A percentile compares a stretch with the other conserved stretches of the same genome.
Conservation (phyloP, 2,113 vertebrate genomes). For the Meleagris gallopavo region DNA sequence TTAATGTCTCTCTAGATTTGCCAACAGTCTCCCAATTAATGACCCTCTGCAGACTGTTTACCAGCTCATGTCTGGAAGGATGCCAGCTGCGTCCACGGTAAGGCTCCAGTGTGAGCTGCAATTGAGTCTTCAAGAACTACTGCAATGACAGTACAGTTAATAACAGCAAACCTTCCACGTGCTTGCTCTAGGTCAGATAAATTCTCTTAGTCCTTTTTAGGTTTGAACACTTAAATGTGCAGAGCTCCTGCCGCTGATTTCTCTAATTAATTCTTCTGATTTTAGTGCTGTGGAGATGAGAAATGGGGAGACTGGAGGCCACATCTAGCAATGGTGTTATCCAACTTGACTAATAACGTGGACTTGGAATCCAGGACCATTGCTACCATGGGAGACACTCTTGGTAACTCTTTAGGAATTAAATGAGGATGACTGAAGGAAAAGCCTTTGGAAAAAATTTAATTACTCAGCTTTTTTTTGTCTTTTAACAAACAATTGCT, state of each 20-base stretch:
- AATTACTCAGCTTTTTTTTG: background rate
- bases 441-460: background rate
- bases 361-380: constrained; percentile 93
- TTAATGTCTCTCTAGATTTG: constrained; percentile 83
- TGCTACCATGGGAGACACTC: constrained; percentile 96
- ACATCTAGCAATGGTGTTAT: constrained; percentile 96
- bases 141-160: background rate
- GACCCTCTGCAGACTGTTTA: constrained; percentile 98
- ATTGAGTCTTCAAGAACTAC: background rate
- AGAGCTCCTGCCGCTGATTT: background rate
- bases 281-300: constrained; percentile 96
- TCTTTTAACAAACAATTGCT: background rate
- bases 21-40: constrained; percentile 98
- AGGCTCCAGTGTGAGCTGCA: constrained; percentile 7
- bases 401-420: constrained; percentile 81
- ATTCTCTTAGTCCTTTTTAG: background rate
- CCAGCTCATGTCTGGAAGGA: constrained; percentile 97
- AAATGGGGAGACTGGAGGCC: constrained; percentile 99
- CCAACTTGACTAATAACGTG: constrained; percentile 90
- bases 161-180: background rate
- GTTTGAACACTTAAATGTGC: background rate
- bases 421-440: constrained; percentile 1
- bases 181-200: background rate
- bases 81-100: constrained; percentile 96
- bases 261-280: constrained; percentile 3